Evolutionary conservation across 2,797 vertebrate species (phyloP).

Genomic region (Ficedula albicollis): DNA sequence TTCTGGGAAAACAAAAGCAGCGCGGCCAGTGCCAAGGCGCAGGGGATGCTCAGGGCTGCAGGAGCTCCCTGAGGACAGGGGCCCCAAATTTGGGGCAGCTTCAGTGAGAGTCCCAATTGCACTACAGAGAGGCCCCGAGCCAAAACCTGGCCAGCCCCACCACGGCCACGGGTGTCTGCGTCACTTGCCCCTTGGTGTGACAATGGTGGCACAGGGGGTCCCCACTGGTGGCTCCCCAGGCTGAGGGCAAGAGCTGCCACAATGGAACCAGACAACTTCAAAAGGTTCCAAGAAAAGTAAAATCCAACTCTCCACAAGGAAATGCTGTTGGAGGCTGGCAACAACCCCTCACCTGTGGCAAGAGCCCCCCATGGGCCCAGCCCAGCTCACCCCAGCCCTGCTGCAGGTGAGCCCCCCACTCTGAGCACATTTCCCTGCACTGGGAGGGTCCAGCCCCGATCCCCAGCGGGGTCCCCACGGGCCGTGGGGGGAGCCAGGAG

Average conservation of each 20-base stretch:
- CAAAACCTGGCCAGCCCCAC: neutral
- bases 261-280: neutral
- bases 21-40: neutral
- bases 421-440: neutral
- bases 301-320: neutral
- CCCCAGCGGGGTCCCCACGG: constrained; percentile 12
- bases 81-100: neutral
- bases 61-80: neutral
- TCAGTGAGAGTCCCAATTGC: fast-evolving
- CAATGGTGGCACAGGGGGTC: neutral
- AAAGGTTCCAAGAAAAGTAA: neutral
- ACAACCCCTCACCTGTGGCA: neutral
- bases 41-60: neutral
- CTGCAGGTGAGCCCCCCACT: neutral
- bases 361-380: fast-evolving
- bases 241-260: neutral
- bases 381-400: neutral
- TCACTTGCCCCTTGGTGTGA: fast-evolving
- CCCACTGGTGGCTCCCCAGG: neutral
- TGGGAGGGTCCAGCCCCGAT: neutral
- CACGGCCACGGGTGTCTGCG: fast-evolving
- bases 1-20: constrained; percentile 52
- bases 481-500: neutral
- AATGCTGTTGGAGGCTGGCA: neutral
- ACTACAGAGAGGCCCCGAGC: neutral